Base-by-base conservation (phyloP, 2,888 invertebrate species). In the Eucriotettix oculatus region DNA sequence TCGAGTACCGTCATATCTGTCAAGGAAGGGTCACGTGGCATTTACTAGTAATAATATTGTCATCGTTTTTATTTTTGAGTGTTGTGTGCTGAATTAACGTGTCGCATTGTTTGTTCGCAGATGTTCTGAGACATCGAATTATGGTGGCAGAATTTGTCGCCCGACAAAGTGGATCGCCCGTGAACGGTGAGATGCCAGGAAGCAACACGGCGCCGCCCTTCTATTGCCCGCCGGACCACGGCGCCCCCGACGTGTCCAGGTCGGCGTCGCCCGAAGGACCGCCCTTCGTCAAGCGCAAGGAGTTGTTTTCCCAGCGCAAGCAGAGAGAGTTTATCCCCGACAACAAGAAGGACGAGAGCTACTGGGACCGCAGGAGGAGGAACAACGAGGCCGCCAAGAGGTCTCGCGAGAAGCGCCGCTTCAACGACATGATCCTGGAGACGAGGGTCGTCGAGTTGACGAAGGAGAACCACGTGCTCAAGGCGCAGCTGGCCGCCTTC, bases 331-430 rank as follows among this genome's bases (percentile, higher is more conserved):
- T 97, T 74, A 96, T 95, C 64, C 96, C 96, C 0, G 96, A 96
- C 72, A 90, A 84, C 75, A 94, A 94, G 73, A 97, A 97, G 72
- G 96, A 97, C 70, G 93, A 95, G 69, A 91, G 90, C 70, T 97
- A 97, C 75, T 97, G 98, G 98, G 95, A 96, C 74, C 84, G 96
- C 61, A 81, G 98, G 61, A 81, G 96, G 64, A 83, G 96, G 62
- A 97, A 98, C 76, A 98, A 98, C 74, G 96, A 96, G 74, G 97
- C 97, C 0, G 97, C 97, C 61, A 94, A 97, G 72, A 79, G 95
- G 54, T 95, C 95, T 10, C 83, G 96, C n/a, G 96, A 97, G 73
- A 97, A 97, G 74, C 82, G 96, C 53, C 85, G 96, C 56, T 88
- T 92, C 76, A 95, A 97, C 72, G 96, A 97, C 74, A 91, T 96